Base-by-base conservation (phyloP, 1,140 invertebrate genomes). In the Musca vetustissima region DNA sequence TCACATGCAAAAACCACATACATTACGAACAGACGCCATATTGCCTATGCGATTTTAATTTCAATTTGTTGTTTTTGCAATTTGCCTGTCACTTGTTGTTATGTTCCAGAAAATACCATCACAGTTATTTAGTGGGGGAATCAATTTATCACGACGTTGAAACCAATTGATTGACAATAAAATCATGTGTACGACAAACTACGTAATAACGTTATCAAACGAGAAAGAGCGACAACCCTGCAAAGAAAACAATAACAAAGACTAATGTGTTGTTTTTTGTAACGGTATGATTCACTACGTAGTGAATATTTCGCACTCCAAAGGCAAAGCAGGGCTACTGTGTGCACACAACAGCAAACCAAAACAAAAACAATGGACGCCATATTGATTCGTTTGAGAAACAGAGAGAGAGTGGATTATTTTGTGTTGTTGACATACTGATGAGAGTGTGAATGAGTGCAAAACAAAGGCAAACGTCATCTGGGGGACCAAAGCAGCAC, bases 401-500 rank as follows among this genome's bases (percentile, higher is more conserved):
- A 74, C 75, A 28, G 15, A 28, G 24, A 28, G 57, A 61, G 57
- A 36, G n/a, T 15, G 32, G 15, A 13, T 9, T 1, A 32, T n/a
- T n/a, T n/a, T n/a, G n/a, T n/a, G n/a, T n/a, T n/a, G n/a, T n/a
- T n/a, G n/a, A 15, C 14, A 59, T 28, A n/a, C 70, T 64, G 65
- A n/a, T 64, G 61, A 69, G 43, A 69, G 71, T 55, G 71, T 72
- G 78, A 78, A 78, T 77, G 78, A 78, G 80, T 78, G 61, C 78
- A 79, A 67, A 71, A 70, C 9, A 49, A 22, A 47, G 36, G 19
- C 24, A 59, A n/a, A 9, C n/a, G 21, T 57, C 8, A 70, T 49
- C 59, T 64, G 69, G 72, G 36, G 69, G 69, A 67, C 68, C 69
- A 69, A 32, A 19, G 57, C 22, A n/a, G n/a, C 4, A 50, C 49